Conservation (phyloP, 92 coral and sea anemone species). For the Scolanthus callimorphus region DNA sequence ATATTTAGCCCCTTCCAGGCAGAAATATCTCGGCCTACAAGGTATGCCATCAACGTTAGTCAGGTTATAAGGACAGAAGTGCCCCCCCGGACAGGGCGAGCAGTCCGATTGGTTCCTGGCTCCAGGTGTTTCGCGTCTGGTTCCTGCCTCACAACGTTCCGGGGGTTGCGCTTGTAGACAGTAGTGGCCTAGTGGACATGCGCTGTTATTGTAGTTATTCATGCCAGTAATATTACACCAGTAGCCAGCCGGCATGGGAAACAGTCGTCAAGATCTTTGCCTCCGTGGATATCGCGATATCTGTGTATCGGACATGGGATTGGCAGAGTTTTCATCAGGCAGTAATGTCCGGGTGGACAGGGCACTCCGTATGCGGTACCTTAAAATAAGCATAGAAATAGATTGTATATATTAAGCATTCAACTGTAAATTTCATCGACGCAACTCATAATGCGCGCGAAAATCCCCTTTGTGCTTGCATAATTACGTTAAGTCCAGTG, state of each 20-base stretch:
- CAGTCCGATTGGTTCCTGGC: slow-evolving; percentile 76
- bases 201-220: slow-evolving; percentile 76
- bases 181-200: slow-evolving; percentile 90
- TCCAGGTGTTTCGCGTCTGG: slow-evolving; percentile 73
- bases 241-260: slow-evolving; percentile 96
- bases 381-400: slow-evolving; percentile 6
- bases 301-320: slow-evolving; percentile 78
- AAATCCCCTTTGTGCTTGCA: too few species aligned
- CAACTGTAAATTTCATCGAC: too few species aligned
- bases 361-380: slow-evolving; percentile 71
- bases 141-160: slow-evolving; percentile 78
- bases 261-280: slow-evolving; percentile 72
- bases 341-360: slow-evolving; percentile 89
- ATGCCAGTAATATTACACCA: slow-evolving; percentile 98
- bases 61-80: slow-evolving; percentile 76
- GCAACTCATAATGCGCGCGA: too few species aligned
- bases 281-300: slow-evolving; percentile 81
- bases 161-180: slow-evolving; percentile 84
- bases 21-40: slow-evolving; percentile 69
- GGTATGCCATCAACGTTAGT: slow-evolving; percentile 82
- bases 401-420: too few species aligned
- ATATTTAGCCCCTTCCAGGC: slow-evolving; percentile 65
- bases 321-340: slow-evolving; percentile 61
- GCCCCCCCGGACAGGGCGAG: slow-evolving; percentile 78
- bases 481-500: too few species aligned